Evolutionary conservation across 2,797 vertebrate species (phyloP).

Genomic region (Podargus strigoides): DNA sequence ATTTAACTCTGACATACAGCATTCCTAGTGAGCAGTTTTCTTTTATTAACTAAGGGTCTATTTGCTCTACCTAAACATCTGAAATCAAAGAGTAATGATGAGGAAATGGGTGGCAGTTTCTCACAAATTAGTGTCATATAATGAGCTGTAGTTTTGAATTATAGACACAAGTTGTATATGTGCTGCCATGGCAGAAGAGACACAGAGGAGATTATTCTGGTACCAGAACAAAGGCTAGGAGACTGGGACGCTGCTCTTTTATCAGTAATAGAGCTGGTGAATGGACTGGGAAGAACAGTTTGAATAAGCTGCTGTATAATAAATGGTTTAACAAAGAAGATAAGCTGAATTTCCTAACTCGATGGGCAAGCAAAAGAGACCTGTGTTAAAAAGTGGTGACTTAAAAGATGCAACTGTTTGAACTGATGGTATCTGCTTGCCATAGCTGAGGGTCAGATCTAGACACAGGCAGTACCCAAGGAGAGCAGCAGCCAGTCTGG

Average conservation of each 20-base stretch:
- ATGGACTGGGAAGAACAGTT: slow-evolving; percentile 1
- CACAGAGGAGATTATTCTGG: neutral
- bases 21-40: neutral
- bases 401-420: neutral
- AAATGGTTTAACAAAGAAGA: neutral
- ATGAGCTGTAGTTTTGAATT: neutral
- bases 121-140: neutral
- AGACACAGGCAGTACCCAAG: neutral
- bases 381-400: neutral
- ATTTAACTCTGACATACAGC: neutral
- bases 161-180: neutral
- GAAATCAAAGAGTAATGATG: neutral
- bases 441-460: neutral
- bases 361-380: neutral
- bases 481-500: neutral
- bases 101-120: neutral
- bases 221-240: neutral
- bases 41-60: slow-evolving; percentile 2
- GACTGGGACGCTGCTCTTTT: neutral
- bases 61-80: neutral
- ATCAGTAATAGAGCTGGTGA: neutral
- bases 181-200: neutral
- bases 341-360: neutral
- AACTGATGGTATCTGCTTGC: neutral
- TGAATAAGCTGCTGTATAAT: neutral